phyloP scores from a whole-genome alignment of 2,888 invertebrate species.

The Harpalus rufipes region DNA sequence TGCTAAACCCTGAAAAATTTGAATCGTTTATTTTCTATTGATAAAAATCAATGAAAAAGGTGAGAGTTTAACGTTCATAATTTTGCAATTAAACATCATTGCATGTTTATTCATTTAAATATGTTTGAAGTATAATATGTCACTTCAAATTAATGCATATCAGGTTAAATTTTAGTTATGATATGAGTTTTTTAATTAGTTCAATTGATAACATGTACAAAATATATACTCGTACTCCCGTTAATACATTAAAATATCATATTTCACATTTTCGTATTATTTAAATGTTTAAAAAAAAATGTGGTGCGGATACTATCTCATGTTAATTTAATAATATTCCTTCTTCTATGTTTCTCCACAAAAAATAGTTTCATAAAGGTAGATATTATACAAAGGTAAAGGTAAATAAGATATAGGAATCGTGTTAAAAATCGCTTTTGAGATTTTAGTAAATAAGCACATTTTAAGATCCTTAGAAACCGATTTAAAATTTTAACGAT shows the following conservation, averaged over 20 bases:
- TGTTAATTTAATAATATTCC: too few relatives aligned
- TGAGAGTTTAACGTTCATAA: background rate
- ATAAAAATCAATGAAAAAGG: background rate
- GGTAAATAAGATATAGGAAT: too few relatives aligned
- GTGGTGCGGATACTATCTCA: too few relatives aligned
- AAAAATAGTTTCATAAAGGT: too few relatives aligned
- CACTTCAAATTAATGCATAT: background rate
- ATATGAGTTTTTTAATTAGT: background rate
- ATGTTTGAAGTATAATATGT: background rate
- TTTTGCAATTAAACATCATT: background rate
- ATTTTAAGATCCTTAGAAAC: too few relatives aligned
- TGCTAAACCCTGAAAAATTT: constrained; percentile 19
- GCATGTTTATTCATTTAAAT: background rate
- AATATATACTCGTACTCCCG: background rate
- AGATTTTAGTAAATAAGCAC: too few relatives aligned
- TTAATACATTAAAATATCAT: background rate
- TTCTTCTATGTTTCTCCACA: too few relatives aligned
- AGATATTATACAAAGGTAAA: too few relatives aligned
- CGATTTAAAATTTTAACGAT: too few relatives aligned
- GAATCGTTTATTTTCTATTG: constrained; percentile 18
- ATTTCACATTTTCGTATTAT: too few relatives aligned
- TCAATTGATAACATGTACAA: background rate
- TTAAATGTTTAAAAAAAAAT: too few relatives aligned
- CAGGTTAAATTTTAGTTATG: background rate
- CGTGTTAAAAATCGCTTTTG: too few relatives aligned